Conservation (phyloP, 2,797 vertebrate species). For the Macropodus opercularis region DNA sequence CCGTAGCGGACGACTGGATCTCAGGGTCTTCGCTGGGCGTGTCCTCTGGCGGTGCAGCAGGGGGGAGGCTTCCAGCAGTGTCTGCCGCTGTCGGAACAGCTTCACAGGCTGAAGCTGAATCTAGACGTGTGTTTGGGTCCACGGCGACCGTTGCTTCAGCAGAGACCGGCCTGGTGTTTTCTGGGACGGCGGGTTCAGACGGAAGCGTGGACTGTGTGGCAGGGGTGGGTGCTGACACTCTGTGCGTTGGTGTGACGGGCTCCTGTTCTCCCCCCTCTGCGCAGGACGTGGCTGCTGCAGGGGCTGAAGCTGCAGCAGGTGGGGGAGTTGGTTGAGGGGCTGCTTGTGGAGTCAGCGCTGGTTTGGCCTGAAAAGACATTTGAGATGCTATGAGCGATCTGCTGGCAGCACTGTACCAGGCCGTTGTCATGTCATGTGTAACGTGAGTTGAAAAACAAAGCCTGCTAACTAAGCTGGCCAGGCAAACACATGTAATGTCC, state of each 20-base stretch:
- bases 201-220: constrained; percentile 39
- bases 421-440: too few relatives aligned
- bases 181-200: constrained; percentile 25
- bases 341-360: constrained; percentile 54
- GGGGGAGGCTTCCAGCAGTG: constrained; percentile 5
- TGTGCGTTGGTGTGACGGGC: constrained; percentile 31
- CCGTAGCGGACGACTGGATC: constrained; percentile 38
- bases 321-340: constrained; percentile 52
- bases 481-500: too few relatives aligned
- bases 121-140: constrained; percentile 11
- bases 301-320: constrained; percentile 30
- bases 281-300: constrained; percentile 9
- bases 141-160: constrained; percentile 11
- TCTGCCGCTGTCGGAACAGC: neutral
- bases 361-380: constrained; percentile 71
- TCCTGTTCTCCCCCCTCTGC: constrained; percentile 20
- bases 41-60: constrained; percentile 50
- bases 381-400: neutral
- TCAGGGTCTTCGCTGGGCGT: constrained; percentile 51
- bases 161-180: constrained; percentile 23
- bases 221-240: constrained; percentile 32
- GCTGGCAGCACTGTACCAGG: neutral
- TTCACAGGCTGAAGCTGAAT: constrained; percentile 23
- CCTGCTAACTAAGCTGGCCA: too few relatives aligned
- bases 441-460: too few relatives aligned